Evolutionary conservation across 1,140 invertebrate species (phyloP), one percentile per base, ranked within the genome.

Genomic region (Scylla paramamosain): DNA sequence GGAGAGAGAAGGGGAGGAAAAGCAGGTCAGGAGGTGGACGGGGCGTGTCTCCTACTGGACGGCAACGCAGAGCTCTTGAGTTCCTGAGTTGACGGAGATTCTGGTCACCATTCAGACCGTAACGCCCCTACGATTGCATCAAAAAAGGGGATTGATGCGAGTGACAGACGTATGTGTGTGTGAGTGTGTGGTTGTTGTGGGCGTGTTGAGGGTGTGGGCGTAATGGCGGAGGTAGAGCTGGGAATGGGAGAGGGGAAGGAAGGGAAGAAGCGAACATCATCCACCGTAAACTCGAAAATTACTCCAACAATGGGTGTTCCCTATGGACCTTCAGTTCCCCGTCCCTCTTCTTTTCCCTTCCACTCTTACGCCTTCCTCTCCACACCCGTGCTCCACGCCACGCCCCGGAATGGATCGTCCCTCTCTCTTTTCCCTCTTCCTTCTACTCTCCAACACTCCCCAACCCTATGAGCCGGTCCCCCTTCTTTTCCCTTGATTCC

Each of bases 211-310:
- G 39, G 39, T 6, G 39, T 77, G 67, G 67, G 67, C 67, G 67
- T 77, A 77, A 77, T n/a, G 25, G 25, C 67, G 25, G 67, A 77
- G 67, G 29, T 0, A 52, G n/a, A 32, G 46, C n/a, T 7, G 39
- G 14, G 1, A 45, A 48, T n/a, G 32, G 32, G 14, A 48, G 20
- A 48, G 89, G 46, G 29, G 77, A 93, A 86, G n/a, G 32, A 84
- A 45, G 92, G 83, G 39, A 32, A 20, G n/a, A 2, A n/a, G 67
- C 0, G n/a, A 25, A 1, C 25, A 77, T 7, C 25, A 77, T 77
- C 59, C 91, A 28, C 87, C 93, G 84, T 93, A 93, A 93, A 93
- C 93, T 93, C 88, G 93, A 93, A 88, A 93, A 93, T 93, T 93
- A 93, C 93, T 93, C 59, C 6, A 93, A 93, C 84, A 93, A 59